phyloP scores from a whole-genome alignment of 1,140 invertebrate genomes.

The Propsilocerus akamusi region DNA sequence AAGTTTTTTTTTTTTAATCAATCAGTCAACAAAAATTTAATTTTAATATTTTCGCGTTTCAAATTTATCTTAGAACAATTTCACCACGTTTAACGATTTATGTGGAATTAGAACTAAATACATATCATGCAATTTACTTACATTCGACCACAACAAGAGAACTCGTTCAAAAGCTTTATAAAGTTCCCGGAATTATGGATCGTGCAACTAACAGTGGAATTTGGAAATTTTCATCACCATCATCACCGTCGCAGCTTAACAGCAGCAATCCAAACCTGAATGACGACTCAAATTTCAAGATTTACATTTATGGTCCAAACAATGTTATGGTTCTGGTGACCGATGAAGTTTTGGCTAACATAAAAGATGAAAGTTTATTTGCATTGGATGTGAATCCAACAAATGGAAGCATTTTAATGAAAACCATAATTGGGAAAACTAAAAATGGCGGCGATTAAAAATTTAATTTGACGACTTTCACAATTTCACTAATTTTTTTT shows the following conservation, averaged over 20 bases:
- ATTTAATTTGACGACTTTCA: too few relatives aligned
- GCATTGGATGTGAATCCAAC: conserved; percentile 30
- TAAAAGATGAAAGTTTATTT: conserved; percentile 44
- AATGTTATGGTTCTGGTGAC: conserved; percentile 56
- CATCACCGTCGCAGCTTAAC: background rate
- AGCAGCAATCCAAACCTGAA: conserved; percentile 23
- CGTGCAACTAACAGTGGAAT: background rate
- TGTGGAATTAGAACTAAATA: conserved; percentile 44
- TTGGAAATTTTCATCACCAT: background rate
- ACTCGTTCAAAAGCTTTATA: conserved; percentile 41
- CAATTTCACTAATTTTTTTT: too few relatives aligned
- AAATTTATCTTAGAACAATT: conserved; percentile 34
- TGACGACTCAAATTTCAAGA: conserved; percentile 24
- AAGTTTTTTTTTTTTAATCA: conserved; percentile 19
- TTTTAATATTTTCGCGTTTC: background rate
- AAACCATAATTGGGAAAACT: too few relatives aligned
- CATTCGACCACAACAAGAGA: conserved; percentile 42
- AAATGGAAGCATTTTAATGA: conserved; percentile 21
- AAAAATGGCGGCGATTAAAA: too few relatives aligned
- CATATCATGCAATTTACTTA: conserved; percentile 68
- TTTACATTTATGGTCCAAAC: conserved; percentile 53
- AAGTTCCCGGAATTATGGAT: conserved; percentile 22
- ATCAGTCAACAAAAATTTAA: conserved; percentile 4
- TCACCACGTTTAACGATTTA: conserved; percentile 62
- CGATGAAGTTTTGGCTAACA: conserved; percentile 47